Percentiles rank a stretch among this genome's conserved stretches.
Conservation (phyloP, 2,888 invertebrate species). For the Drosophila infuscata region DNA sequence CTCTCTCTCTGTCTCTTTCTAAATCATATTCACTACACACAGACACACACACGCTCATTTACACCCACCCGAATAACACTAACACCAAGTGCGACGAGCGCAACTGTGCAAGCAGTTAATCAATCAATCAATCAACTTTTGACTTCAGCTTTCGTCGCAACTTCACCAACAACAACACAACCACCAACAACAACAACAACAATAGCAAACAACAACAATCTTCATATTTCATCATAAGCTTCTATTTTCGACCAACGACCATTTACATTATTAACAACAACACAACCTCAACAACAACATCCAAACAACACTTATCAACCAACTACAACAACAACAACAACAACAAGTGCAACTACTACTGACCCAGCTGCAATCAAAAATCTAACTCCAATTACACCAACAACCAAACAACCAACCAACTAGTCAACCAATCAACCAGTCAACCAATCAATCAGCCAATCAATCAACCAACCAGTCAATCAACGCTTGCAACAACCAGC, state of each 20-base stretch:
- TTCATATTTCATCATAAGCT: conserved; percentile 55
- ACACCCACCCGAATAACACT: conserved; percentile 13
- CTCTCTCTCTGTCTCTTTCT: conserved; percentile 7
- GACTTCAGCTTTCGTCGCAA: conserved; percentile 44
- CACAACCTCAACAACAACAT: conserved; percentile 16
- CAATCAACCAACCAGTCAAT: conserved; percentile 17
- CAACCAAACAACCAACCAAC: conserved; percentile 49
- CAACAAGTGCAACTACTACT: conserved; percentile 56
- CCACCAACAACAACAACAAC: conserved; percentile 9
- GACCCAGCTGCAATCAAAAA: conserved; percentile 58
- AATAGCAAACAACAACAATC: conserved; percentile 40
- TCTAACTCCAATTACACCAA: conserved; percentile 61
- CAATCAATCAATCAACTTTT: conserved; percentile 29
- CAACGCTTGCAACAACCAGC: conserved; percentile 48
- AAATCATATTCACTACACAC: conserved; percentile 28
- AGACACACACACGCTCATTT: conserved; percentile 4
- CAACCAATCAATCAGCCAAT: conserved; percentile 8
- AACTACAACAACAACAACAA: conserved; percentile 53
- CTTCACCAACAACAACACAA: conserved; percentile 36
- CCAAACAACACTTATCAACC: conserved; percentile 38
- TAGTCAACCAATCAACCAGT: conserved; percentile 45
- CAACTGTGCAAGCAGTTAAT: conserved; percentile 24
- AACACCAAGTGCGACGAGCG: conserved; percentile 30
- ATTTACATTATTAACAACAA: conserved; percentile 33
- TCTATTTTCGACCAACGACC: conserved; percentile 36